Evolutionary conservation across 1,140 invertebrate genomes (phyloP).

Genomic region (Pararge aegeria): DNA sequence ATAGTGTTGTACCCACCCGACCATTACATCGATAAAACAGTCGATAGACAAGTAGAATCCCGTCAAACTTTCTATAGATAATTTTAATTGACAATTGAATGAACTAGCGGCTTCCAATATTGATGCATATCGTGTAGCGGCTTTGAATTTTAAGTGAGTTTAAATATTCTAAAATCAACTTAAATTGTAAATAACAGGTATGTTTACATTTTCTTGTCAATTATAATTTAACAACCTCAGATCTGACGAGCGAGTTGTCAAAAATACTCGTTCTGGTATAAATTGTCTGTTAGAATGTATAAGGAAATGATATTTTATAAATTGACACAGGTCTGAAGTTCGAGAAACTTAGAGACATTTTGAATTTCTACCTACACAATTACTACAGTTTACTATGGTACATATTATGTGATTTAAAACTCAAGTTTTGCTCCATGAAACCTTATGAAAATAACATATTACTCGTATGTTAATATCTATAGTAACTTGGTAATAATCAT

Average conservation of each 20-base stretch:
- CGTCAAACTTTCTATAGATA: constrained; percentile 4
- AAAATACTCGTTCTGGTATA: background rate
- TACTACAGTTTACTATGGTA: too few relatives aligned
- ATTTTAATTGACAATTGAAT: constrained; percentile 9
- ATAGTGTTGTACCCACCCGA: background rate
- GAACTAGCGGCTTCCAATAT: background rate
- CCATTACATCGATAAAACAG: constrained; percentile 11
- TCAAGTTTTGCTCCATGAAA: too few relatives aligned
- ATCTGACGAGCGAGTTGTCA: background rate
- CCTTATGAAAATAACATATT: too few relatives aligned
- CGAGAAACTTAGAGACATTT: too few relatives aligned
- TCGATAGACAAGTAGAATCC: background rate
- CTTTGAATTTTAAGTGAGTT: background rate
- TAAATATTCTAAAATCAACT: background rate
- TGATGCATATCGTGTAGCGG: background rate
- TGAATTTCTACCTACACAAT: too few relatives aligned
- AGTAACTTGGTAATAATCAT: too few relatives aligned
- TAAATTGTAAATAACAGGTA: background rate
- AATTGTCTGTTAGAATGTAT: too few relatives aligned
- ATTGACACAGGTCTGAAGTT: too few relatives aligned
- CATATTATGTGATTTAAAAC: too few relatives aligned
- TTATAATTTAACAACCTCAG: background rate
- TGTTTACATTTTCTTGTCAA: background rate
- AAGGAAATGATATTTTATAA: too few relatives aligned
- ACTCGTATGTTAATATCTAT: too few relatives aligned